A percentile compares a stretch with the other conserved stretches of the same genome.
Conservation (phyloP, 2,797 vertebrate species). For the Melanotaenia nigrans region DNA sequence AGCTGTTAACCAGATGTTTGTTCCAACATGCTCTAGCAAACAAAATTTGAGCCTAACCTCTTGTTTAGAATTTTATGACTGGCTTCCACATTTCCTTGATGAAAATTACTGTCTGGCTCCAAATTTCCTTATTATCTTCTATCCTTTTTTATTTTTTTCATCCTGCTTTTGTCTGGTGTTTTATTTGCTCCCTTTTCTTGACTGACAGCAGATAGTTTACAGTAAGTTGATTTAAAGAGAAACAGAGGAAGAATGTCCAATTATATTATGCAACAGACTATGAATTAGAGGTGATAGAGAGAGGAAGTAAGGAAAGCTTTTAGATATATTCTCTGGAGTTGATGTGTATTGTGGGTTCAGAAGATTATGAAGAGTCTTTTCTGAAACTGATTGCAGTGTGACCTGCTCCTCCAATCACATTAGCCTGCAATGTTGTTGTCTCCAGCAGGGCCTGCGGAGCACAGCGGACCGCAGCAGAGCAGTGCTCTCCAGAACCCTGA, state of each 20-base stretch:
- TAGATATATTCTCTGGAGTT: slow-evolving; percentile 24
- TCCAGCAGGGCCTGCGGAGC: slow-evolving; percentile 76
- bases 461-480: slow-evolving; percentile 68
- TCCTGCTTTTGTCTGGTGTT: slow-evolving; percentile 5
- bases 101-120: slow-evolving; percentile 9
- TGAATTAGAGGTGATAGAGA: slow-evolving; percentile 31
- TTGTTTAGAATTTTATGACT: slow-evolving; percentile 38
- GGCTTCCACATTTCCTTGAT: slow-evolving; percentile 26
- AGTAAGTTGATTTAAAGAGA: slow-evolving; percentile 9
- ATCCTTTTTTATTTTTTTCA: background rate
- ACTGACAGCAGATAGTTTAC: slow-evolving; percentile 11
- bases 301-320: slow-evolving; percentile 4
- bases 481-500: slow-evolving; percentile 55
- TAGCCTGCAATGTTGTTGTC: slow-evolving; percentile 44
- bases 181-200: background rate
- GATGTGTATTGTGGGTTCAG: slow-evolving; percentile 36
- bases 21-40: slow-evolving; percentile 52
- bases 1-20: slow-evolving; percentile 75
- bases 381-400: slow-evolving; percentile 14
- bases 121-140: slow-evolving; percentile 7
- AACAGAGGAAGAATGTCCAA: slow-evolving; percentile 23
- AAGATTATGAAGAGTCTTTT: slow-evolving; percentile 22
- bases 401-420: slow-evolving; percentile 33
- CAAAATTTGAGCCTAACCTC: slow-evolving; percentile 32
- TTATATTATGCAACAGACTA: slow-evolving; percentile 43